A percentile compares a stretch with the other conserved stretches of the same genome.
Evolutionary conservation across 2,888 invertebrate species (phyloP).

Genomic region (Embidobia sp.): DNA sequence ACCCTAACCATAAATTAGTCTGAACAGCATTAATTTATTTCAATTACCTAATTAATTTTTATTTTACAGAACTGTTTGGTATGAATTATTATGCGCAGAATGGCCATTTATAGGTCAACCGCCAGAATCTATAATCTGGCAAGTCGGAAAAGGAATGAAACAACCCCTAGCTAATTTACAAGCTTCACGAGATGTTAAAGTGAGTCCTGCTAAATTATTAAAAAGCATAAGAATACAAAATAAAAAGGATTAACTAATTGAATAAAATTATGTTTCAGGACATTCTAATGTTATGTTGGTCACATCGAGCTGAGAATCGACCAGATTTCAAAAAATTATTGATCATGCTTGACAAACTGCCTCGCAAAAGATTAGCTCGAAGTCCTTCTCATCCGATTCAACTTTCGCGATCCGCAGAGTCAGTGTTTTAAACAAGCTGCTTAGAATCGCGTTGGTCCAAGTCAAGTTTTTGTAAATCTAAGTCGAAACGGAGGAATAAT

Average conservation of each 20-base stretch:
- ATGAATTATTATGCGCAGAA: constrained; percentile 97
- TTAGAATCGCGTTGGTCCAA: too few species aligned
- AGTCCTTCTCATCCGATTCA: constrained; percentile 99
- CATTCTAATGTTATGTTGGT: constrained; percentile 98
- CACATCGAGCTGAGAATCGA: constrained; percentile 91
- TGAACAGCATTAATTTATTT: too few species aligned
- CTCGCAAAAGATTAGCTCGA: constrained; percentile 96
- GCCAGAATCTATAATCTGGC: constrained; percentile 98
- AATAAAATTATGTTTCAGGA: constrained; percentile 85
- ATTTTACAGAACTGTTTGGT: constrained; percentile 95
- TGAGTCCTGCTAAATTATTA: constrained; percentile 78
- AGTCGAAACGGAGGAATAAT: too few species aligned
- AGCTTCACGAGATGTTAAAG: constrained; percentile 97
- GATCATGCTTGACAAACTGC: constrained; percentile 93
- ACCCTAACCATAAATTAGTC: too few species aligned
- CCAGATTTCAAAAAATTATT: constrained; percentile 95
- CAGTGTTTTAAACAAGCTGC: constrained; percentile 83
- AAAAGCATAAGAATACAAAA: constrained; percentile 1
- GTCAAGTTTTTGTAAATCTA: too few species aligned
- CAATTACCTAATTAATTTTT: not conserved
- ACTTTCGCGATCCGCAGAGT: constrained; percentile 97
- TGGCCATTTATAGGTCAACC: constrained; percentile 98
- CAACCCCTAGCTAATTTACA: constrained; percentile 96
- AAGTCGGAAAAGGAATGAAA: constrained; percentile 98
- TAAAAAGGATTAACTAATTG: too few species aligned